Evolutionary conservation across 1,140 invertebrate genomes (phyloP).

Genomic region (Lepidurus packardi): DNA sequence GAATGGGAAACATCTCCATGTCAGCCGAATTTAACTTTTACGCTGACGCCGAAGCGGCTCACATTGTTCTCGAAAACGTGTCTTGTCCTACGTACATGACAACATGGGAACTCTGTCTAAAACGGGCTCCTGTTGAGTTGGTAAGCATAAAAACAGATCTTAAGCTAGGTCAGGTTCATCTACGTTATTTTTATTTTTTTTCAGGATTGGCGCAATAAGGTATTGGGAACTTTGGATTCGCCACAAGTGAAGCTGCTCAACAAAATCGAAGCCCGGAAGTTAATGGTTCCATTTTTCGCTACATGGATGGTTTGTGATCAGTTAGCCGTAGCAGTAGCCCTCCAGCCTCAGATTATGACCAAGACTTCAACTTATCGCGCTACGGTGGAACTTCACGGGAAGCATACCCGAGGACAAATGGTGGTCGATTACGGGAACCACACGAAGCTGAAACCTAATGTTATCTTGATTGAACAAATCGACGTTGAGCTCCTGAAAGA

Average conservation of each 20-base stretch:
- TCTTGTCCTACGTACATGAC: slow-evolving; percentile 55
- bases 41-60: slow-evolving; percentile 52
- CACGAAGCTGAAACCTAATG: slow-evolving; percentile 44
- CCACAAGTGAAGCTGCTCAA: slow-evolving; percentile 50
- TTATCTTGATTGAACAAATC: slow-evolving; percentile 50
- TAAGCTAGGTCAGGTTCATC: neutral
- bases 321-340: slow-evolving; percentile 49
- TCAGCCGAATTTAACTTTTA: slow-evolving; percentile 75
- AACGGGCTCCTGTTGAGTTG: slow-evolving; percentile 38
- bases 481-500: slow-evolving; percentile 49
- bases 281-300: slow-evolving; percentile 40
- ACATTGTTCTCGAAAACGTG: slow-evolving; percentile 55
- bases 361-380: slow-evolving; percentile 46
- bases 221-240: slow-evolving; percentile 45
- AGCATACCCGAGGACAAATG: slow-evolving; percentile 54
- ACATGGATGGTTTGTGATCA: slow-evolving; percentile 54
- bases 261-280: slow-evolving; percentile 49
- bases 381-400: slow-evolving; percentile 53
- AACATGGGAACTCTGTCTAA: slow-evolving; percentile 58
- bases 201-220: slow-evolving; percentile 54
- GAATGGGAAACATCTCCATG: slow-evolving; percentile 59
- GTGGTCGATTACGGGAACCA: slow-evolving; percentile 52
- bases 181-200: slow-evolving; percentile 37
- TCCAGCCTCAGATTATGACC: slow-evolving; percentile 42
- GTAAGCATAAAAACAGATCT: neutral